A percentile compares a stretch with the other conserved stretches of the same genome.
phyloP scores from a whole-genome alignment of 92 coral and sea anemone genomes.

The Heteractis magnifica region DNA sequence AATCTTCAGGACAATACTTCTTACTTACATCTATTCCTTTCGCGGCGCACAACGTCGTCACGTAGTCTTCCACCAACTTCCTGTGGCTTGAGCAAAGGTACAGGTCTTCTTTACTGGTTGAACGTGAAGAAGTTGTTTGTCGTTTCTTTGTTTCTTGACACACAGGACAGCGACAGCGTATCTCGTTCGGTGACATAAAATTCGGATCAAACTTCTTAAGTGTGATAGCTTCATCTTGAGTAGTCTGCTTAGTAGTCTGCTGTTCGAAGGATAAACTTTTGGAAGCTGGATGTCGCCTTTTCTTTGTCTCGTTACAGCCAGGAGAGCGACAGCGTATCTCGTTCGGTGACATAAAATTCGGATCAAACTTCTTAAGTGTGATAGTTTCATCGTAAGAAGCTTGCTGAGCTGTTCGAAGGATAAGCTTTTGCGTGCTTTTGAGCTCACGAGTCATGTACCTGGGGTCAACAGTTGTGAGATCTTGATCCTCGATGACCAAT shows the following conservation, averaged over 20 bases:
- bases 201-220: conserved; percentile 66
- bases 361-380: conserved; percentile 57
- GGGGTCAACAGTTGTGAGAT: neutral
- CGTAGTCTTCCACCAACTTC: conserved; percentile 21
- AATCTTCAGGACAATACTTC: conserved; percentile 1
- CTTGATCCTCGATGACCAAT: conserved; percentile 10
- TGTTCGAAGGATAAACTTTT: conserved; percentile 36
- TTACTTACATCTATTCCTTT: conserved; percentile 11
- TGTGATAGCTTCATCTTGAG: conserved; percentile 16
- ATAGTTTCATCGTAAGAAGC: conserved; percentile 20
- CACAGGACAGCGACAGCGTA: conserved; percentile 55
- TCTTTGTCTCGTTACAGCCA: too few relatives aligned
- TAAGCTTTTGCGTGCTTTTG: conserved; percentile 18
- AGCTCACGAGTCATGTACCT: neutral
- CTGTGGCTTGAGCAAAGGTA: conserved; percentile 64
- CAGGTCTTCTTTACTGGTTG: conserved; percentile 48
- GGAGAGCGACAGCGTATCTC: conserved; percentile 56
- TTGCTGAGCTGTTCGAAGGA: conserved; percentile 33
- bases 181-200: conserved; percentile 31
- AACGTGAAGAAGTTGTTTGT: neutral
- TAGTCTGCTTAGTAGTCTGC: conserved; percentile 15
- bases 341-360: conserved; percentile 38
- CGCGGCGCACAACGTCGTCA: conserved; percentile 38
- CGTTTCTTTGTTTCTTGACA: conserved; percentile 39
- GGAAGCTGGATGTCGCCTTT: too few relatives aligned